Evolutionary conservation across 2,113 vertebrate species (phyloP), one percentile per base, ranked within the genome.

Genomic region (Osmerus mordax): DNA sequence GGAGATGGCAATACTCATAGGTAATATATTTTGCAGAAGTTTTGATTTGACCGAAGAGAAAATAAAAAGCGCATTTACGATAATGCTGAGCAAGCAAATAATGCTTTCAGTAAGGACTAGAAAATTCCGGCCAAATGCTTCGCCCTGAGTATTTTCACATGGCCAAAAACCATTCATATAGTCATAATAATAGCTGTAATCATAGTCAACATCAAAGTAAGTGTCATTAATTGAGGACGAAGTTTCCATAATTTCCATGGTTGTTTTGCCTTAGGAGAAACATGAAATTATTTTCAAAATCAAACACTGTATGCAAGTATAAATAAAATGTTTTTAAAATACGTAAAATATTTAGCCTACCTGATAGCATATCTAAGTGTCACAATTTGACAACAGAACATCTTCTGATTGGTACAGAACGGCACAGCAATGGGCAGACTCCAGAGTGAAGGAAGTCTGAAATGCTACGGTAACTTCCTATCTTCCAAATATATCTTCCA

Each of bases 1-100:
- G 29, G 93, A 93, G 73, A 91, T 25, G 51, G 90, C 88, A 79
- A 92, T 69, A 65, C 92, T 91, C 71, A 92, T 75, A 68, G 94
- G 77, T 19, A 89, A 91, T 51, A 85, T 79, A 21, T 68, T 84
- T 71, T 85, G 82, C 1, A 67, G 77, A 25, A 87, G 84, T 58
- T 75, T 72, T 0, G 76, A 61, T 21, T 75, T 25, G 2, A 89
- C 47, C 68, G 93, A 75, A 52, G 89, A 73, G 3, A 64, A 0
- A 0, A 92, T 77, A 0, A 94, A 81, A 0, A 89, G 76, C 3
- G 81, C 21, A 53, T 94, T 94, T 2, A 87, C 89, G 0, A 67
- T 15, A 36, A 93, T 67, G 2, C 92, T 89, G 0, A 92, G n/a
- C 28, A 84, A 74, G 21, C 91, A 92, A 25, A 91, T 3, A 11